These are phyloP conservation scores for Lamprotornis superbus DNA, from an alignment of 2,113 vertebrate genomes.

Conservation along the genomic window DNA sequence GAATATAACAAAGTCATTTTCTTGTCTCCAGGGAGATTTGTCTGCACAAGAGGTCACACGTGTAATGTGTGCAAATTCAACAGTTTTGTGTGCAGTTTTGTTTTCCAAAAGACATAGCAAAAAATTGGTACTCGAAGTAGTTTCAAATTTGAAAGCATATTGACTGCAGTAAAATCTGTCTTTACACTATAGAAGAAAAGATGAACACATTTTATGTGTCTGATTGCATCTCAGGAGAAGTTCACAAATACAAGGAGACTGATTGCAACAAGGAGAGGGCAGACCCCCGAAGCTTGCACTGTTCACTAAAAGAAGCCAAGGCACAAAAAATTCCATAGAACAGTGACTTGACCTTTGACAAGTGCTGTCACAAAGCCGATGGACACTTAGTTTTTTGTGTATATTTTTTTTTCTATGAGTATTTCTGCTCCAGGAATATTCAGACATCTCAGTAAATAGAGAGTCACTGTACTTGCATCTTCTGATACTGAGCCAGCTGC, in stretches of 20 bases:
- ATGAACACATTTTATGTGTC: background rate
- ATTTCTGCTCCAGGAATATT: background rate
- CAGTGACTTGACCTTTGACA: background rate
- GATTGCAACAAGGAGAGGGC: background rate
- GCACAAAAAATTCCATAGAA: accelerated
- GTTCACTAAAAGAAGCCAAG: background rate
- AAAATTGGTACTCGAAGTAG: background rate
- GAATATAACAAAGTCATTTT: background rate
- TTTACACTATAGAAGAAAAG: background rate
- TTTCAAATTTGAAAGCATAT: background rate
- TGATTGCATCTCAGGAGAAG: background rate
- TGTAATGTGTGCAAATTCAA: background rate
- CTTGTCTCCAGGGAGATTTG: background rate
- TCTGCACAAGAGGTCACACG: background rate
- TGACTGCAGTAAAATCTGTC: background rate
- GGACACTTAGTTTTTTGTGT: background rate
- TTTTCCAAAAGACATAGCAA: background rate
- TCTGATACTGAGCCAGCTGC: background rate
- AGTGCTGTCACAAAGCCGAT: background rate
- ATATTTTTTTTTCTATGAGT: no score
- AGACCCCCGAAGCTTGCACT: background rate
- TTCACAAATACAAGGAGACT: background rate
- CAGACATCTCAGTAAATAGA: background rate
- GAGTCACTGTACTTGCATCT: background rate
- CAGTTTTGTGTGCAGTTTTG: background rate